Evolutionary conservation across 23 tunicate species (phyloP), one percentile per base, ranked within the genome.

Genomic region (Ciona savignyi): DNA sequence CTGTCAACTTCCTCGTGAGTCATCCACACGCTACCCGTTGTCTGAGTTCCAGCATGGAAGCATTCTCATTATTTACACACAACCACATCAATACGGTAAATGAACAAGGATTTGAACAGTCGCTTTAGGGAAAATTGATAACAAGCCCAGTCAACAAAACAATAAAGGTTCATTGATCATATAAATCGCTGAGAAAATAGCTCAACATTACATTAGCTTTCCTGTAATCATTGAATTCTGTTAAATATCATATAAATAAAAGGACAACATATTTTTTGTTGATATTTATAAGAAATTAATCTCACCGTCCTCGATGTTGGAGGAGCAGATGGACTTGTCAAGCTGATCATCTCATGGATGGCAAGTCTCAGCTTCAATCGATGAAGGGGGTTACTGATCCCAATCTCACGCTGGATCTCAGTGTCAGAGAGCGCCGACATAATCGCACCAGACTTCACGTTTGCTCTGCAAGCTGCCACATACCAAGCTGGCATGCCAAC

Each of bases 301-400:
- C 83, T 70, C 62, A 94, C 99, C 76, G 95, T 86, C 79, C 86
- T 48, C 4, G 99, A 94, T 23, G 99, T 94, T 0, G 99, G 85
- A 3, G 99, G 99, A 1, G 99, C 99, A 1, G 95, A 87, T 1
- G 99, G 99, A 65, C 89, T 82, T 22, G 99, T 94, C 32, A 94
- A 75, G 35, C 89, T 82, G 60, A 87, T 83, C 99, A 94, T 94
- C 78, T 94, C 99, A 27, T 94, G 99, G 35, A 94, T 94, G 42
- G 99, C 99, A 30, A 94, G 86, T 21, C 95, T 80, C 51, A 94
- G 90, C 67, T 94, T 94, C 20, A 94, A 79, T 21, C 99, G 89
- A 78, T 94, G 99, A n/a, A 94, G 86, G 4, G 95, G 90, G 65
- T 94, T 94, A 71, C 86, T 78, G 79, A 94, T 94, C n/a, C 99